These are phyloP conservation scores for Erythrolamprus reginae DNA, from an alignment of 2,113 vertebrate genomes.

Conservation along the genomic window DNA sequence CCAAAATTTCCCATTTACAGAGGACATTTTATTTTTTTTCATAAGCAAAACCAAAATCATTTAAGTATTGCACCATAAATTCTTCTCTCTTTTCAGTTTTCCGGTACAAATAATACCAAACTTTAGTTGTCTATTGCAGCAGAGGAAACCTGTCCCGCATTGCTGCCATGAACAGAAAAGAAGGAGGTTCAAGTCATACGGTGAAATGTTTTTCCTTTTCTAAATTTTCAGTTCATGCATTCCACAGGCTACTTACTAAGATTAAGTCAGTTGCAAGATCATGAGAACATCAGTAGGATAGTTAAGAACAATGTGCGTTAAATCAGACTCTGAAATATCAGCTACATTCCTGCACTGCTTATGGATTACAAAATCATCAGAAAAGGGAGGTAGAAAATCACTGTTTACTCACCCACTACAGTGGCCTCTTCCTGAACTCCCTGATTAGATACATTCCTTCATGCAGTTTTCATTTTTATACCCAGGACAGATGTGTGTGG, in stretches of 20 bases:
- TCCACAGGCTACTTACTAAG: neutral
- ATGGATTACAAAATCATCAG: neutral
- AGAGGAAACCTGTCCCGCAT: neutral
- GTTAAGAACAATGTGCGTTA: neutral
- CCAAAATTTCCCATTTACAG: neutral
- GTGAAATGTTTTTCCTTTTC: neutral
- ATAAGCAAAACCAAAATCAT: neutral
- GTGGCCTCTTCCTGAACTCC: slow-evolving; percentile 12
- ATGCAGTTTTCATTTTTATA: neutral
- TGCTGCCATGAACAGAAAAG: neutral
- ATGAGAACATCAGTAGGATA: neutral
- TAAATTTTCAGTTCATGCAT: neutral
- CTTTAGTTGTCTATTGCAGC: neutral
- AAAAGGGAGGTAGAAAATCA: neutral
- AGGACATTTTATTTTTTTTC: slow-evolving; percentile 18
- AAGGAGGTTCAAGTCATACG: neutral
- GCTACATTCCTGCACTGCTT: neutral
- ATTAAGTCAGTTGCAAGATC: neutral
- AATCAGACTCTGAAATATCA: neutral
- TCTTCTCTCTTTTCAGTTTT: slow-evolving; percentile 19
- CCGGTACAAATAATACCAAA: slow-evolving; percentile 12
- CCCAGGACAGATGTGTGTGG: neutral
- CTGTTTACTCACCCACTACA: neutral
- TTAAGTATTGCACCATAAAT: neutral
- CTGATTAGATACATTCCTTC: neutral